phyloP scores from a whole-genome alignment of 2,888 invertebrate genomes.

The Anaspis maculata region DNA sequence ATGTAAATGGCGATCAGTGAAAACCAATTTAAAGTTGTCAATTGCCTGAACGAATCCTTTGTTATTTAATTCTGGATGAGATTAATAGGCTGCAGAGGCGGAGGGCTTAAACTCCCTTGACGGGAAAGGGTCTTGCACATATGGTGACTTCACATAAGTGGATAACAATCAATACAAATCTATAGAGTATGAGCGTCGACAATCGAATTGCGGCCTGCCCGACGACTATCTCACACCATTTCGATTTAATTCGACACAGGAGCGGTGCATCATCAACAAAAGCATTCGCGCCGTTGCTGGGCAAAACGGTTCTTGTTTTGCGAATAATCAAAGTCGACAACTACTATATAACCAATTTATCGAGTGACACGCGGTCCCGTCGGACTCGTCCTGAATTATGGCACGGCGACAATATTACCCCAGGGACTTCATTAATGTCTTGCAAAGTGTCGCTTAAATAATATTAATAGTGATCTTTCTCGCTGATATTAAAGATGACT shows the following conservation, averaged over 20 bases:
- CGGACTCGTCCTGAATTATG: slow-evolving; percentile 38
- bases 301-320: no score
- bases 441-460: slow-evolving; percentile 44
- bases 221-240: no score
- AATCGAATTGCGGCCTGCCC: no score
- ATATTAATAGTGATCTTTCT: slow-evolving; percentile 43
- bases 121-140: slow-evolving; percentile 15
- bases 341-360: slow-evolving; percentile 41
- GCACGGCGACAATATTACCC: slow-evolving; percentile 44
- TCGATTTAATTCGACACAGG: no score
- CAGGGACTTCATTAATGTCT: slow-evolving; percentile 46
- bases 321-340: no score
- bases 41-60: slow-evolving; percentile 43
- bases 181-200: no score
- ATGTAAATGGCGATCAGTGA: slow-evolving; percentile 43
- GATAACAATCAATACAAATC: slow-evolving; percentile 7
- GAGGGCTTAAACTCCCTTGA: slow-evolving; percentile 23
- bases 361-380: slow-evolving; percentile 34
- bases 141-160: slow-evolving; percentile 36
- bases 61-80: slow-evolving; percentile 41
- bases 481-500: no score
- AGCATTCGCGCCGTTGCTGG: no score
- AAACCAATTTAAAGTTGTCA: slow-evolving; percentile 46
- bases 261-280: no score
- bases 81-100: slow-evolving; percentile 38